These are phyloP conservation scores for Drosophila lacteicornis DNA, from an alignment of 1,140 invertebrate species.

Conservation along the genomic window DNA sequence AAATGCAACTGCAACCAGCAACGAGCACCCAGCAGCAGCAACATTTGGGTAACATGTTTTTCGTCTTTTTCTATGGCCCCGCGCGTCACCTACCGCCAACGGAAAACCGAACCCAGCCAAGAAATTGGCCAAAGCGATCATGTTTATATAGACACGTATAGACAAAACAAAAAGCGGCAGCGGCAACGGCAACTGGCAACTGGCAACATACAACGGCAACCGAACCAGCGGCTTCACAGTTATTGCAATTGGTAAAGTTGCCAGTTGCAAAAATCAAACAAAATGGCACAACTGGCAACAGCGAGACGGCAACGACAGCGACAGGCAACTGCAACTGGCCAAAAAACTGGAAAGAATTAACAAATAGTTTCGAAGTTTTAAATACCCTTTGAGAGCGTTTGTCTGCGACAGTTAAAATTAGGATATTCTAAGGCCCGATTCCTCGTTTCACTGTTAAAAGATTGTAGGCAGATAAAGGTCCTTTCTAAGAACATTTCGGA, in stretches of 20 bases:
- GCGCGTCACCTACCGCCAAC: conserved; percentile 39
- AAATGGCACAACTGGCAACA: conserved; percentile 49
- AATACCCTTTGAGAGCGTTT: not conserved
- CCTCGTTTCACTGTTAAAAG: too few species aligned
- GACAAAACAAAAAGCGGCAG: conserved; percentile 28
- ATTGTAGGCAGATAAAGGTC: too few species aligned
- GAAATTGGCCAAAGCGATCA: conserved; percentile 79
- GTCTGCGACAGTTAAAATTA: too few species aligned
- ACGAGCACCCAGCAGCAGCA: conserved; percentile 38
- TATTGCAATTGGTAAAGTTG: conserved; percentile 71
- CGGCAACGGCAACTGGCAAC: conserved; percentile 26
- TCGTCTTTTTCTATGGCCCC: conserved; percentile 42
- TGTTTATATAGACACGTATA: conserved; percentile 78
- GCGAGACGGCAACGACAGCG: conserved; percentile 32
- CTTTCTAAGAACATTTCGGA: too few species aligned
- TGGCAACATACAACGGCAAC: conserved; percentile 22
- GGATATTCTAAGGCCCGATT: too few species aligned
- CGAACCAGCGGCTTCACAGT: conserved; percentile 46
- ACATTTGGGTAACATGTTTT: conserved; percentile 66
- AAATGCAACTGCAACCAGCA: conserved; percentile 32
- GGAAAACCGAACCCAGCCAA: conserved; percentile 49
- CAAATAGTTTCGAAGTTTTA: conserved; percentile 4
- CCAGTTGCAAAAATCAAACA: conserved; percentile 71
- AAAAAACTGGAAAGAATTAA: conserved; percentile 17
- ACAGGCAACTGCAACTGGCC: conserved; percentile 44